Percentiles rank a stretch among this genome's conserved stretches.
Conservation (phyloP, 2,888 invertebrate genomes). For the Trissolcus japonicus region DNA sequence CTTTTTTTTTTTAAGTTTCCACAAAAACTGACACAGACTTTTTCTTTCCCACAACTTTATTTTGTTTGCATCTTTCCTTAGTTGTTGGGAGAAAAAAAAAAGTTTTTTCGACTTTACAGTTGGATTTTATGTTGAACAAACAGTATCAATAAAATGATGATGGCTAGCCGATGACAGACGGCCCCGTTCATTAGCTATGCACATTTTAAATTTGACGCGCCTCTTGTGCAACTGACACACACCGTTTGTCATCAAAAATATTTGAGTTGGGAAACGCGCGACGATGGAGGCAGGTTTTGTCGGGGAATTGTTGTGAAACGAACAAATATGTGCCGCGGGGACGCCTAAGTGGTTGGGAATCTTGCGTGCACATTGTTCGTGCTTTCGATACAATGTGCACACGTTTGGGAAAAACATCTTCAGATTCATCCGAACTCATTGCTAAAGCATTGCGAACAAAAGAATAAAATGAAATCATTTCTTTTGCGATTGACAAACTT, state of each 20-base stretch:
- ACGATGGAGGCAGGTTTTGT: slow-evolving; percentile 29
- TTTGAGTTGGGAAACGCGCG: slow-evolving; percentile 36
- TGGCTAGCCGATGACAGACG: too few relatives aligned
- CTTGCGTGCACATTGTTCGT: slow-evolving; percentile 38
- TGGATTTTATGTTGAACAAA: too few relatives aligned
- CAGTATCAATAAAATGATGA: too few relatives aligned
- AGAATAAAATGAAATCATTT: background rate
- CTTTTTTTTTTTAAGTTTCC: too few relatives aligned
- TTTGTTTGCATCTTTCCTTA: too few relatives aligned
- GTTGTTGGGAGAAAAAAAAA: too few relatives aligned
- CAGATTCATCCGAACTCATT: slow-evolving; percentile 23
- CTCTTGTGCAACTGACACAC: slow-evolving; percentile 21
- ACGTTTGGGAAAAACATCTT: slow-evolving; percentile 38
- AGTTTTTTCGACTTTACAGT: too few relatives aligned
- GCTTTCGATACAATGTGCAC: slow-evolving; percentile 33
- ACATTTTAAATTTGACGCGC: slow-evolving; percentile 25
- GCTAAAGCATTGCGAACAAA: background rate
- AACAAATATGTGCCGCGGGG: slow-evolving; percentile 32
- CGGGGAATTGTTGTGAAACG: slow-evolving; percentile 36
- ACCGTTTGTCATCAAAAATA: slow-evolving; percentile 35
- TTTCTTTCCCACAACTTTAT: too few relatives aligned
- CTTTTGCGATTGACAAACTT: too few relatives aligned
- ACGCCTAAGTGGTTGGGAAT: slow-evolving; percentile 43
- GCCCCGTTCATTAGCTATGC: slow-evolving; percentile 4
- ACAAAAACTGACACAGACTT: too few relatives aligned